Evolutionary conservation across 2,113 vertebrate species (phyloP).

Genomic region (Camelus bactrianus): DNA sequence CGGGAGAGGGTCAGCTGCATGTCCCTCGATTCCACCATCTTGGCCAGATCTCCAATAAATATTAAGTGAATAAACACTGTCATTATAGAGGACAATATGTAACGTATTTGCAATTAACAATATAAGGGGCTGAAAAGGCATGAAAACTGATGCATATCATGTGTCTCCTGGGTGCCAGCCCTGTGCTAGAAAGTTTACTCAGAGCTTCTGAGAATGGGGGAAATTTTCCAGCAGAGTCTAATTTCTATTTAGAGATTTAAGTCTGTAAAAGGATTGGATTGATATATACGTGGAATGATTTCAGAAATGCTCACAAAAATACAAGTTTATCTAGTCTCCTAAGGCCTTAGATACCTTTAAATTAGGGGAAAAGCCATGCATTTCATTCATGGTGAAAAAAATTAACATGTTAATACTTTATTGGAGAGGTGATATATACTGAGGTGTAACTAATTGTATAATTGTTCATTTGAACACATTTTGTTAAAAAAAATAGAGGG

Average conservation of each 20-base stretch:
- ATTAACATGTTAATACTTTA: neutral
- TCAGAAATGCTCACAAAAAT: neutral
- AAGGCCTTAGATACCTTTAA: neutral
- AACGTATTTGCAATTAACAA: neutral
- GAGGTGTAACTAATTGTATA: neutral
- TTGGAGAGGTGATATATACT: neutral
- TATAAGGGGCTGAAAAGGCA: neutral
- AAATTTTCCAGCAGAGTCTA: neutral
- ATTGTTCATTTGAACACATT: neutral
- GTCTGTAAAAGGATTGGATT: neutral
- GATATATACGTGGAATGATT: neutral
- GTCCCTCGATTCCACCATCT: no score
- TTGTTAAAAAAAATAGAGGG: neutral
- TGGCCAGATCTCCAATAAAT: neutral
- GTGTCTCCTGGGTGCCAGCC: neutral
- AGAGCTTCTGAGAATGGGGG: neutral
- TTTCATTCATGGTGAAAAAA: neutral
- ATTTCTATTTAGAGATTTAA: slow-evolving; percentile 7
- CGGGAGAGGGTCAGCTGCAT: no score
- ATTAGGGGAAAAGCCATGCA: neutral
- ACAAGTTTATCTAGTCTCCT: neutral
- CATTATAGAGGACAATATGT: neutral
- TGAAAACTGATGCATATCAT: neutral
- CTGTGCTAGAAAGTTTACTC: neutral
- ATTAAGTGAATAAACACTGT: neutral